Base-by-base conservation (phyloP, 2,888 invertebrate species). In the Pilophorus perplexus region DNA sequence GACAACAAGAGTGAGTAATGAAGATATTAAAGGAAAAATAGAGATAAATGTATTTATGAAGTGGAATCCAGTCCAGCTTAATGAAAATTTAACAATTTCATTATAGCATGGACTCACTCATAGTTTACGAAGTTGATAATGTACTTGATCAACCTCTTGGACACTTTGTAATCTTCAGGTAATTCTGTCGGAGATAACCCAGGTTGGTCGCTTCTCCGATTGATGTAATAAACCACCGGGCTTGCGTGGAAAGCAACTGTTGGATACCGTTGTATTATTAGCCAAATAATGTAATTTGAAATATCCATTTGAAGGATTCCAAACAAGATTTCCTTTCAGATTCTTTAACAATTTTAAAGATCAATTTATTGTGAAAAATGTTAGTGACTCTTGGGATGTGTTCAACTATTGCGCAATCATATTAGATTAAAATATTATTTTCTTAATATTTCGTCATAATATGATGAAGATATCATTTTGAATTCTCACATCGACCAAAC, bases 81-180 rank as follows among this genome's bases (percentile, higher is more conserved):
- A n/a, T n/a, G n/a, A n/a, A n/a, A n/a, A n/a, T n/a, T n/a, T n/a
- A 3, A 22, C 6, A 3, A 48, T 8, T 48, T 2, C 2, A 3
- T 4, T 20, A 10, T 10, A 10, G 37, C 37, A n/a, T n/a, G n/a
- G n/a, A 54, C 55, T 40, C 16, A 57, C 55, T 40, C 22, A 25
- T 38, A 57, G 10, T 57, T 33, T 18, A 38, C 52, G 16, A 52
- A 52, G 27, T 52, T 52, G 8, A 52, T 28, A 4, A 52, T 12
- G 28, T 52, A 52, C 23, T 57, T 57, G 55, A 57, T 57, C 55
- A 57, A 33, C 14, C 55, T 37, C 40, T 57, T 57, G 22, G 55
- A 57, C 12, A 57, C 55, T 37, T n/a, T n/a, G 23, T 25, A 22
- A 14, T 38, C 37, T 1, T 57, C 20, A 3, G 55, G 55, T 3